Evolutionary conservation across 2,888 invertebrate genomes (phyloP).

Genomic region (Caenorhabditis zanzibari): DNA sequence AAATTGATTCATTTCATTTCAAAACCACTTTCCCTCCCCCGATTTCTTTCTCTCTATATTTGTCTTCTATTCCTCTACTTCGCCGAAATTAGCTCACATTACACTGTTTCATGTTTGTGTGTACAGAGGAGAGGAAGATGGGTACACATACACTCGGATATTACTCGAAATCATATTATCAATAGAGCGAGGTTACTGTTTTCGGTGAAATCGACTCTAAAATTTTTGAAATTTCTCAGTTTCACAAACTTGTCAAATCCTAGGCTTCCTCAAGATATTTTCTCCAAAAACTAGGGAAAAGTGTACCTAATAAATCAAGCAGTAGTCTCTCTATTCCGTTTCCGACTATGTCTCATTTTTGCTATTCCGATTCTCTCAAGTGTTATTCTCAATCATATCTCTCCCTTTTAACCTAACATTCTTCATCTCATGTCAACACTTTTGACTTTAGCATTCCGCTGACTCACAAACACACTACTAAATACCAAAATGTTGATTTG

Average conservation of each 20-base stretch:
- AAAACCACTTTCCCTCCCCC: slow-evolving; percentile 33
- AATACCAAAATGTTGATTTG: slow-evolving; percentile 32
- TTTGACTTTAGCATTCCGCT: slow-evolving; percentile 24
- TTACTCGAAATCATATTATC: slow-evolving; percentile 7
- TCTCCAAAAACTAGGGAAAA: not conserved
- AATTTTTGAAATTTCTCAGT: no score
- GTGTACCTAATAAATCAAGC: slow-evolving; percentile 2
- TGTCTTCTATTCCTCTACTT: slow-evolving; percentile 46
- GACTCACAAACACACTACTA: slow-evolving; percentile 40
- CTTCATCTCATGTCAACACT: slow-evolving; percentile 42
- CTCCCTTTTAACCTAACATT: slow-evolving; percentile 4
- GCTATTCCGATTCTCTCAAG: slow-evolving; percentile 44
- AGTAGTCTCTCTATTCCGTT: not conserved
- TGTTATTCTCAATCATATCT: slow-evolving; percentile 35
- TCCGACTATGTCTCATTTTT: slow-evolving; percentile 25
- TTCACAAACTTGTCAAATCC: no score
- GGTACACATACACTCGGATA: slow-evolving; percentile 36
- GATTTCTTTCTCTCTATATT: not conserved
- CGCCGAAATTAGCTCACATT: slow-evolving; percentile 60
- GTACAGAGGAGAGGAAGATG: slow-evolving; percentile 8
- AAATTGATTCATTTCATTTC: slow-evolving; percentile 38
- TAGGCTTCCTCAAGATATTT: not conserved
- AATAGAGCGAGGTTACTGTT: not conserved
- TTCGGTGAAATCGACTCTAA: no score
- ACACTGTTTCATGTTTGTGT: slow-evolving; percentile 55